Evolutionary conservation across 2,797 vertebrate species (phyloP), one percentile per base, ranked within the genome.

Genomic region (Typhlichthys subterraneus): DNA sequence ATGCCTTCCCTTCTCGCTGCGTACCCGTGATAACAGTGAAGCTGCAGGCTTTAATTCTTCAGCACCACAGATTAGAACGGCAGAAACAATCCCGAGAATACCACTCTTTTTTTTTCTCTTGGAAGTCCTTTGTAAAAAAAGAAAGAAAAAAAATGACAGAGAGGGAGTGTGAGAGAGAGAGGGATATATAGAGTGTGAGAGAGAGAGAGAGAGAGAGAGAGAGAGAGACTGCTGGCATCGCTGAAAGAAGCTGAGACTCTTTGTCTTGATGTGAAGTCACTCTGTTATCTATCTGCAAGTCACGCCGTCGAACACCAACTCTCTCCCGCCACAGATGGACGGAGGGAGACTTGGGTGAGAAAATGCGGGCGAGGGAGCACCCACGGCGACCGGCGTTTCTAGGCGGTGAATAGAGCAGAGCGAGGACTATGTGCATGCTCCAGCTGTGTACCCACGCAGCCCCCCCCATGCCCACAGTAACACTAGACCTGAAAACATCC

Each of bases 1-100:
- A 70, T 52, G 81, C 66, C 80, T 79, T 46, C 12, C 31, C 7
- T 23, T 57, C 38, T 58, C 23, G 77, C 86, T 87, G 84, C 57
- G 70, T 82, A 75, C 60, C 17, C 58, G 67, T 84, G 83, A 90
- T 88, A 88, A 87, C 76, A 71, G 80, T 79, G 70, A 65, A 50
- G 77, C 88, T 85, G 58, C 69, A 76, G 73, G 81, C 84, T 88
- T 86, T 85, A 87, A 89, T 89, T 90, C 85, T 81, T 85, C 81
- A 72, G 85, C 86, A 83, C 85, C 71, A 72, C 80, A 88, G 85
- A 91, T 91, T 87, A 83, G 79, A 82, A 75, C 65, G 14, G 45
- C 4, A 69, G 69, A 70, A 75, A 79, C 61, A 86, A 84, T 76
- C 79, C 53, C 63, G 59, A 75, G 79, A 83, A 83, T 68, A 70